Evolutionary conservation across 2,888 invertebrate species (phyloP).

Genomic region (Heliconius aoede): DNA sequence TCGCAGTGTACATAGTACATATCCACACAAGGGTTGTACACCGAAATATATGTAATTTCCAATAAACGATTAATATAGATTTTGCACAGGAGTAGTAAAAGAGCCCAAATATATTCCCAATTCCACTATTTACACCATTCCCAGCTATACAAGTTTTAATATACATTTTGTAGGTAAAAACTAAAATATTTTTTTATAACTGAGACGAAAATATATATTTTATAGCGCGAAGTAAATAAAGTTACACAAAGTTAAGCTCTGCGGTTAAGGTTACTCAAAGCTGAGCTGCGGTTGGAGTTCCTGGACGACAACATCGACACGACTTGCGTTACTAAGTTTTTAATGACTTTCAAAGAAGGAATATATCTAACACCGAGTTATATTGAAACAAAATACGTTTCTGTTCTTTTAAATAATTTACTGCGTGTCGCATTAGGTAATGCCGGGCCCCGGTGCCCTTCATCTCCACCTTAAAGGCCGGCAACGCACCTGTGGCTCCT

Average conservation of each 20-base stretch:
- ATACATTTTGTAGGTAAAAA: neutral
- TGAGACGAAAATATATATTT: neutral
- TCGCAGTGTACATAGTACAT: neutral
- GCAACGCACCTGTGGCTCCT: too few species aligned
- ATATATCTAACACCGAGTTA: neutral
- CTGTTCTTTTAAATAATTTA: constrained; percentile 1
- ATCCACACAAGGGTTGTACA: neutral
- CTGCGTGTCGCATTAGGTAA: too few species aligned
- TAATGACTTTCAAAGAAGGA: constrained; percentile 28
- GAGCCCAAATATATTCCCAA: neutral
- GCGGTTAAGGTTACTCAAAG: too few species aligned
- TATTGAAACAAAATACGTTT: neutral
- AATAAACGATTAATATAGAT: neutral
- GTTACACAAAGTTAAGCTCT: constrained; percentile 18
- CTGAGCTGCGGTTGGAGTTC: constrained; percentile 22
- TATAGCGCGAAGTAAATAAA: neutral
- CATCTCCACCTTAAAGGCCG: too few species aligned
- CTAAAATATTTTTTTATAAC: neutral
- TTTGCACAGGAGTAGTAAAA: neutral
- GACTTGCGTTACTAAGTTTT: constrained; percentile 27
- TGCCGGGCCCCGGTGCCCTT: too few species aligned
- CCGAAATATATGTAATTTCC: neutral
- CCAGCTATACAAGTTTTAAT: neutral
- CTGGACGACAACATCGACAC: constrained; percentile 20
- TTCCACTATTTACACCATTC: neutral